Conservation (phyloP, 1,140 invertebrate species). For the Cydia pomonella region DNA sequence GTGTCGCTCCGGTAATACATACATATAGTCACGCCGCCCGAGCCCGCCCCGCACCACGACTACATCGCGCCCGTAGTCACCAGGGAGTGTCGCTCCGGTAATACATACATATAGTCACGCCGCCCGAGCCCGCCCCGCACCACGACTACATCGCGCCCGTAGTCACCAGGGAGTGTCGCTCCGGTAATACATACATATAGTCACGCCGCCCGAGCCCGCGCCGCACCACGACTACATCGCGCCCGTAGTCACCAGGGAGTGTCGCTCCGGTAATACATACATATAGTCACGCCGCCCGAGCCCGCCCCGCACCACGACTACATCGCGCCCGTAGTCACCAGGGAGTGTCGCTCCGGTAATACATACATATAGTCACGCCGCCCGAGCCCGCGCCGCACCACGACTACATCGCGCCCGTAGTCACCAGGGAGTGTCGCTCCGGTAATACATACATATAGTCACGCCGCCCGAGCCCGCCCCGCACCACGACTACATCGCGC, state of each 20-base stretch:
- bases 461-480: conserved; percentile 50
- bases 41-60: conserved; percentile 75
- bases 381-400: conserved; percentile 69
- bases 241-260: conserved; percentile 89
- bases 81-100: conserved; percentile 86
- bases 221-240: conserved; percentile 83
- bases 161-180: conserved; percentile 87
- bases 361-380: too few relatives aligned
- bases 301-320: conserved; percentile 79
- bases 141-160: conserved; percentile 85
- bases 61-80: conserved; percentile 86
- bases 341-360: conserved; percentile 85
- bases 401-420: conserved; percentile 85
- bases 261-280: conserved; percentile 82
- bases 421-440: conserved; percentile 87
- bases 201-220: conserved; percentile 35
- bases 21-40: conserved; percentile 34
- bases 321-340: conserved; percentile 86
- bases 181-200: too few relatives aligned
- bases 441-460: too few relatives aligned
- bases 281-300: conserved; percentile 32
- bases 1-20: conserved; percentile 83
- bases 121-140: conserved; percentile 58
- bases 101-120: too few relatives aligned
- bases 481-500: conserved; percentile 83